Evolutionary conservation across 1,140 invertebrate species (phyloP), one percentile per base, ranked within the genome.

Genomic region (Dreissena polymorpha): DNA sequence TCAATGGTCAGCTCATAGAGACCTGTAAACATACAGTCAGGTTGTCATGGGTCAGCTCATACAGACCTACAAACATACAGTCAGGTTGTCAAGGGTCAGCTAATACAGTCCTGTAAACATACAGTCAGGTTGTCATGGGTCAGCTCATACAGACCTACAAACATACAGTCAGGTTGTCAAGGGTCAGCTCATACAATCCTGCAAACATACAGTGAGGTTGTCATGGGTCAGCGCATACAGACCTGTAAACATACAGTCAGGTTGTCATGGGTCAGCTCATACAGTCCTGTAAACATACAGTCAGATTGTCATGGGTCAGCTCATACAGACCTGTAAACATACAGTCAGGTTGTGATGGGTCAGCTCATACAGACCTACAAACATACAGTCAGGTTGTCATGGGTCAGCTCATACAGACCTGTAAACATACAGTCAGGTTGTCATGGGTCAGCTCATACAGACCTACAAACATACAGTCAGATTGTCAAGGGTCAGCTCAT

Each of bases 341-440:
- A n/a, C 94, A 23, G 94, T 94, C 6, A 90, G 67, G 67, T 93
- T 93, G 86, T 94, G 93, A 80, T 91, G 68, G 12, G 88, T 90
- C 67, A 94, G 85, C 8, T 91, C 86, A 74, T 90, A 82, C 29
- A 94, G 77, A 25, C 92, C n/a, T n/a, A n/a, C n/a, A n/a, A n/a
- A n/a, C n/a, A n/a, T n/a, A n/a, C 94, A 23, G 94, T 94, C 6
- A 90, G 67, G 67, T 93, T 93, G 86, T 94, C 94, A 80, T 91
- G 68, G 12, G 88, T 90, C 67, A 94, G 85, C 8, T 91, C 86
- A 74, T 90, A 82, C 29, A 94, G 77, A 25, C 92, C n/a, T n/a
- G n/a, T n/a, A n/a, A n/a, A n/a, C n/a, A n/a, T n/a, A n/a, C 94
- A 23, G 94, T 94, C 6, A 90, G 67, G 67, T 93, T 93, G 86